These are phyloP conservation scores for Anabas testudineus DNA, from an alignment of 2,797 vertebrate genomes.

Conservation along the genomic window DNA sequence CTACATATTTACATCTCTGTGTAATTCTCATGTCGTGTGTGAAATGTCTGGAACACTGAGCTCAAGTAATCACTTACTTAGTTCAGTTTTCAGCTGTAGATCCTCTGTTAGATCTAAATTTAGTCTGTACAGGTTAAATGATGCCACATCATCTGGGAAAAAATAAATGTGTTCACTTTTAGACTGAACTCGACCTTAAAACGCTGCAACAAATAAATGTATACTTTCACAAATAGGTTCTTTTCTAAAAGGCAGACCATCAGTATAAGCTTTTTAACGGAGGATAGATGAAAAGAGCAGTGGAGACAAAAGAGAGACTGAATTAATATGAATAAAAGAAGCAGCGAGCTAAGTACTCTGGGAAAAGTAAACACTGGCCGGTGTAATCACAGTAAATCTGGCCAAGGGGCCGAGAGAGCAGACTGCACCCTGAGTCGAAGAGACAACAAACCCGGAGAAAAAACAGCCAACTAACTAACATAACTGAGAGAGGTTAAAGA, in stretches of 20 bases:
- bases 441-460: constrained; percentile 78
- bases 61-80: not conserved
- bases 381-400: constrained; percentile 77
- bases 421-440: constrained; percentile 58
- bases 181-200: constrained; percentile 18
- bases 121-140: constrained; percentile 12
- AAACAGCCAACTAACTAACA: constrained; percentile 60
- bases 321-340: constrained; percentile 78
- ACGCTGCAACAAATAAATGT: constrained; percentile 19
- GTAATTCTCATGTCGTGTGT: constrained; percentile 12
- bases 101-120: not conserved
- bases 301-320: constrained; percentile 44
- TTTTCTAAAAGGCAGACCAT: constrained; percentile 20
- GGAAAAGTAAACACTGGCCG: constrained; percentile 84
- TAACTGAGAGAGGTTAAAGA: constrained; percentile 68
- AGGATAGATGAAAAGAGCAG: constrained; percentile 33
- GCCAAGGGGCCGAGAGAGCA: constrained; percentile 41
- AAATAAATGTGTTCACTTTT: constrained; percentile 22
- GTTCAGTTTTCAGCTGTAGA: not conserved
- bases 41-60: not conserved
- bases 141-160: not conserved
- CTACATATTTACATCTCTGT: constrained; percentile 9
- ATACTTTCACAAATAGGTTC: constrained; percentile 5
- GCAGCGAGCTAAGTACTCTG: constrained; percentile 75
- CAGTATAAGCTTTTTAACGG: constrained; percentile 19